phyloP scores from a whole-genome alignment of 1,140 invertebrate species.

The Delia radicum region DNA sequence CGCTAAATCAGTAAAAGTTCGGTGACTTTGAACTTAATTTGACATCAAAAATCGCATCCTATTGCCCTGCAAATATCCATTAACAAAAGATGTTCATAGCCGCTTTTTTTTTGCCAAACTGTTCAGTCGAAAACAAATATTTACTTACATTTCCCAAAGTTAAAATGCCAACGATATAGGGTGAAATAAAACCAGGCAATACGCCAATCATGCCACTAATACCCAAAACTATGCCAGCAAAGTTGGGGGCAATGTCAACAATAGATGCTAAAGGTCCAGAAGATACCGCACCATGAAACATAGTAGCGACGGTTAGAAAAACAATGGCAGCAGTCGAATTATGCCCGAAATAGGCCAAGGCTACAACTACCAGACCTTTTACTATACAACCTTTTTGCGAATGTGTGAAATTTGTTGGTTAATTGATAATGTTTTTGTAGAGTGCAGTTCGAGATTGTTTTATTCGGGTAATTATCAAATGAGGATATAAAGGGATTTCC shows the following conservation, averaged over 20 bases:
- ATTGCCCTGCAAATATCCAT: no score
- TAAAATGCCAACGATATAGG: constrained; percentile 62
- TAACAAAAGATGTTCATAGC: no score
- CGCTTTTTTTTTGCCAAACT: no score
- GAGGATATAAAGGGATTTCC: no score
- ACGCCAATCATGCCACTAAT: constrained; percentile 61
- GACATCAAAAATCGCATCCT: no score
- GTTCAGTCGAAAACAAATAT: no score
- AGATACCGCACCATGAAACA: constrained; percentile 66
- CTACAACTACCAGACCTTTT: constrained; percentile 62
- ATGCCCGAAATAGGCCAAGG: constrained; percentile 65
- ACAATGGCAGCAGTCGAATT: constrained; percentile 62
- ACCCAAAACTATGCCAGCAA: constrained; percentile 65
- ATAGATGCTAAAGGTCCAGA: constrained; percentile 65
- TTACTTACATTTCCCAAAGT: constrained; percentile 65
- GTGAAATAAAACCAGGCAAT: constrained; percentile 62
- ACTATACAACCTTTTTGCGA: constrained; percentile 59
- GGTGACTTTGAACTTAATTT: no score
- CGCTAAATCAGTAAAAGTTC: no score
- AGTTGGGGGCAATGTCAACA: constrained; percentile 70
- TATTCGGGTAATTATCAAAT: no score
- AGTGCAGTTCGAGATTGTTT: no score
- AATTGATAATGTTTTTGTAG: no score
- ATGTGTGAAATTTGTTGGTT: no score
- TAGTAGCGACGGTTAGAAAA: constrained; percentile 64